Evolutionary conservation across 2,113 vertebrate species (phyloP), one percentile per base, ranked within the genome.

Genomic region (Geococcyx californianus): DNA sequence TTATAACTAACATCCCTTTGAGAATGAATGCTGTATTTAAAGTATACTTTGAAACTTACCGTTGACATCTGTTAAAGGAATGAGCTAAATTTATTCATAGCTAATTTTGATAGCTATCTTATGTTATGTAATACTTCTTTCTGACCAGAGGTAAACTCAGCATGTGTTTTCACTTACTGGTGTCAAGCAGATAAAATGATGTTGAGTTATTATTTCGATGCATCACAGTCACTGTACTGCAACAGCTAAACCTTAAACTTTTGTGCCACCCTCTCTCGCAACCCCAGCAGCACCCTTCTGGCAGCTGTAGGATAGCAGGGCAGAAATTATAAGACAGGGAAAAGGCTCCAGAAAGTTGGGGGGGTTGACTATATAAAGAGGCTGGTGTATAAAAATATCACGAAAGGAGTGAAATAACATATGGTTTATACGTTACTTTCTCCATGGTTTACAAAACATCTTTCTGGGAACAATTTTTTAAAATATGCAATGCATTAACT

Each of bases 81-180:
- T 51, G 51, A n/a, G 17, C 56, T 94, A 77, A 86, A 64, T 89
- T 95, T 95, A 94, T 78, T 79, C 64, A 36, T 21, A 56, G 52
- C 67, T 94, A 74, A 66, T 72, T 88, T 87, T 93, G 25, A 81
- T 87, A 75, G 67, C 76, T 88, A 15, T 83, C 69, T 84, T 90
- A 5, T 49, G 58, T 97, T 97, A 91, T 62, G 51, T 97, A 97
- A 97, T 87, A 62, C 20, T 66, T 96, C 66, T 89, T 95, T 80
- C 92, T 89, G 95, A 84, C 15, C 11, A n/a, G 69, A 85, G 66
- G 64, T 97, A 93, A 84, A 91, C 17, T 84, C 68, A 16, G 68
- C 97, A 97, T 97, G 80, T 98, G 97, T 96, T 97, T 98, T 96
- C 92, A 95, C 66, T 97, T 97, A 93, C 49, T 94, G 82, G 72